Base-by-base conservation (phyloP, 2,888 invertebrate genomes). In the Athrips mouffetella region DNA sequence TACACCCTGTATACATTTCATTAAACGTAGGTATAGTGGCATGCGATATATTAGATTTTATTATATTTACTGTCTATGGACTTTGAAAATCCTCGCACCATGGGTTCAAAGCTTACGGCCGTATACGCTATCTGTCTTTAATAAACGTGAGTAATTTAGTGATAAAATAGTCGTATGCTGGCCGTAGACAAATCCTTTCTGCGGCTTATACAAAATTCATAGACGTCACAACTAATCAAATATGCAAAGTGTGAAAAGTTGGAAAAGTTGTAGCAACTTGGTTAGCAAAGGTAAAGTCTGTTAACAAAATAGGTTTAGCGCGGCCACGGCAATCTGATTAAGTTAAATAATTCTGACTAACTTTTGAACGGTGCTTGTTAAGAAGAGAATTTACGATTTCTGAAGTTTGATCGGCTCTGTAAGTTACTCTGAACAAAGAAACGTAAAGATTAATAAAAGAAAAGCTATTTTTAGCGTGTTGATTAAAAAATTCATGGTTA, bases 321-420 rank as follows among this genome's bases (percentile, higher is more conserved):
- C 67, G 77, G 76, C 82, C 78, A 71, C 77, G 72, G 68, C 71
- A 78, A 80, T 78, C 72, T 74, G 73, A 85, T 88, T 85, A 82
- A 76, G 73, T 76, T 71, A 62, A 71, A 45, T 45, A 78, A 77
- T 80, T 72, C 70, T 69, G 67, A 65, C 67, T 11, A 83, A 83
- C 80, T 86, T 85, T 82, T 75, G 73, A 77, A 73, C 76, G 63
- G 72, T 67, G 70, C 71, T 73, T 70, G 71, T 70, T 74, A 70
- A 65, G 67, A 70, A 70, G 70, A 65, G 65, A 67, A 74, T 69
- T 67, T 66, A 67, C 62, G 62, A 67, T 66, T 70, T 73, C 67
- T 64, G 63, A 71, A 65, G 64, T 62, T 64, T 61, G 55, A 63
- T 60, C 51, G 55, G 54, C 59, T 59, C 59, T 45, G 57, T 64